Evolutionary conservation across 2,113 vertebrate species (phyloP), one percentile per base, ranked within the genome.

Genomic region (Hirundichthys speculiger): DNA sequence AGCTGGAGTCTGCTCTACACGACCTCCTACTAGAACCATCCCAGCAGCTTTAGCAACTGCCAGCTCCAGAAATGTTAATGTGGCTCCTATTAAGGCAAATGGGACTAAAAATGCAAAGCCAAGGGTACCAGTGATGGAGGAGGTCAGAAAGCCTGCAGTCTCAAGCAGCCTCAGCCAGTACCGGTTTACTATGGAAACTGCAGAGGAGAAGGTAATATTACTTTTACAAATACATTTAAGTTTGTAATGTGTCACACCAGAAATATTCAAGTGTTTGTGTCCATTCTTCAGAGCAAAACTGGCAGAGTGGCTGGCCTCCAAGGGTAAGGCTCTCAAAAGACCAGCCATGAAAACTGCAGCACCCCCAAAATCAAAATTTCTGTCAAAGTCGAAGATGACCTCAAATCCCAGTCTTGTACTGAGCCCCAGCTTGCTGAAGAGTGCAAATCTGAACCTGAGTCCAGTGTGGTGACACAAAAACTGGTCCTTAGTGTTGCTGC

Each of bases 291-390:
- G 96, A 87, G 84, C 87, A 69, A 94, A 91, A 59, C 85, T 96
- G 58, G 87, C 85, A 4, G 90, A 92, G 40, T 96, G 96, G 96
- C 88, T 86, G 49, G 77, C 91, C 21, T 87, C 84, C n/a, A 96
- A 93, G 83, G 94, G 94, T 0, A 96, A 88, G 80, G 77, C 82
- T 4, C 83, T 92, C 8, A 96, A 93, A 77, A 94, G 94, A 41
- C 94, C 93, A 3, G 86, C 93, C 3, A 65, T 84, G 75, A 5
- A 64, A 0, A 52, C 81, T 13, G 56, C 54, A 7, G 47, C 38
- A 9, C 13, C 47, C 4, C 2, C 69, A 34, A 80, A 58, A 46
- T 42, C 6, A 90, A 68, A 53, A 19, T 21, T 9, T 45, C 60
- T 14, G 24, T 5, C 18, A 84, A 83, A 54, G 54, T 64, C 1